Percentiles rank a stretch among this genome's conserved stretches.
Conservation (phyloP, 1,140 invertebrate genomes). For the Zophobas atratus region DNA sequence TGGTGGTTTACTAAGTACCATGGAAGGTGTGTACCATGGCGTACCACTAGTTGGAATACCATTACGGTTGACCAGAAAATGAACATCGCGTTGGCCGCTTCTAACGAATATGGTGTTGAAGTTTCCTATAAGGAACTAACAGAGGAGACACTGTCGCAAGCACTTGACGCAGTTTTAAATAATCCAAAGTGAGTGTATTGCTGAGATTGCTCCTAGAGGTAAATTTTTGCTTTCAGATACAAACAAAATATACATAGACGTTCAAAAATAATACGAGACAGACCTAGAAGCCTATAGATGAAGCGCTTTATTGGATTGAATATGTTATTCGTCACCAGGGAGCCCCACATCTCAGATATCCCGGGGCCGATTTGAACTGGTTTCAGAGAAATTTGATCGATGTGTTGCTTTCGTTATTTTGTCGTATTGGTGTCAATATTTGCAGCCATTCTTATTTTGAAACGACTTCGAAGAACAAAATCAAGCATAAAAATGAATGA, state of each 20-base stretch:
- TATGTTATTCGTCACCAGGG: constrained; percentile 58
- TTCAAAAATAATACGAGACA: no score
- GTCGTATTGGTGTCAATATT: no score
- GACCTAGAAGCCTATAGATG: constrained; percentile 57
- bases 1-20: constrained; percentile 59
- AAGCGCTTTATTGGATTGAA: constrained; percentile 63
- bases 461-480: no score
- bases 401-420: background rate
- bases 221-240: background rate
- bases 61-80: constrained; percentile 63
- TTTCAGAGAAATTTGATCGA: constrained; percentile 42
- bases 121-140: constrained; percentile 64
- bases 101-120: constrained; percentile 55
- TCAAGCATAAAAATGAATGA: no score
- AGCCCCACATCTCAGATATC: constrained; percentile 65
- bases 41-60: constrained; percentile 70
- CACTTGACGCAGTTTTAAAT: constrained; percentile 62
- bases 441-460: no score
- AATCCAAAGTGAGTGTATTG: constrained; percentile 61
- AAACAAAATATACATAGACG: no score
- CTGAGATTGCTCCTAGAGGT: no score
- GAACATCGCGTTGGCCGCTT: constrained; percentile 61
- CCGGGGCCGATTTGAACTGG: constrained; percentile 49
- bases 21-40: constrained; percentile 70
- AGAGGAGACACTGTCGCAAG: constrained; percentile 58